Percentiles rank a stretch among this genome's conserved stretches.
phyloP scores from a whole-genome alignment of 2,888 invertebrate species.

The Clistopyga incitator region DNA sequence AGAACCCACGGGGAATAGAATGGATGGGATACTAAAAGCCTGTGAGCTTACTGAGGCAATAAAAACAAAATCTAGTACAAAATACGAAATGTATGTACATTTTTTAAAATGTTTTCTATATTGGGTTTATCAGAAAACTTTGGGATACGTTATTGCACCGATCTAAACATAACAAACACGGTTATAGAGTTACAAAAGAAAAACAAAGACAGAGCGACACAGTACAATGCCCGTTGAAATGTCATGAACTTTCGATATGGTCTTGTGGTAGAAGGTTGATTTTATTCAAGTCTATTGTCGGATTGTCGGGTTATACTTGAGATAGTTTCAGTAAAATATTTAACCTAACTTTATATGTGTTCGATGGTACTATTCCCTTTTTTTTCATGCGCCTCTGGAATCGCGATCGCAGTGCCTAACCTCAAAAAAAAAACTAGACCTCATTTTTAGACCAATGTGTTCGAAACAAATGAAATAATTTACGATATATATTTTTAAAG shows the following conservation, averaged over 20 bases:
- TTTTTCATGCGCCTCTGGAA: background rate
- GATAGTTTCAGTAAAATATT: background rate
- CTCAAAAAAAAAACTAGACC: background rate
- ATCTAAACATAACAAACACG: background rate
- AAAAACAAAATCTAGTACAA: background rate
- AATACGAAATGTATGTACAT: background rate
- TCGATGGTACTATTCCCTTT: background rate
- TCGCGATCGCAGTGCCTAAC: background rate
- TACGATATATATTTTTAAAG: background rate
- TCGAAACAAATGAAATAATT: background rate
- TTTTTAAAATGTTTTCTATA: background rate
- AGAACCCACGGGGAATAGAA: too few relatives aligned
- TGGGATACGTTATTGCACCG: background rate
- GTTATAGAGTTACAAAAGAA: background rate
- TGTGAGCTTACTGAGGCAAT: too few relatives aligned
- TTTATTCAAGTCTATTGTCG: background rate
- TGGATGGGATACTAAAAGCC: too few relatives aligned
- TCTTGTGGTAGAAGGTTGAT: background rate
- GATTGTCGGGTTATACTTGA: background rate
- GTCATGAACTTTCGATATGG: slow-evolving; percentile 13
- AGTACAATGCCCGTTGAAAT: slow-evolving; percentile 7
- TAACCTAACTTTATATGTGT: background rate
- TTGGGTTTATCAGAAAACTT: background rate
- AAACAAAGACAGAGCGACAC: slow-evolving; percentile 8
- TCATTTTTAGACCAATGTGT: background rate